Evolutionary conservation across 2,888 invertebrate genomes (phyloP).

Genomic region (Drosophila putrida): DNA sequence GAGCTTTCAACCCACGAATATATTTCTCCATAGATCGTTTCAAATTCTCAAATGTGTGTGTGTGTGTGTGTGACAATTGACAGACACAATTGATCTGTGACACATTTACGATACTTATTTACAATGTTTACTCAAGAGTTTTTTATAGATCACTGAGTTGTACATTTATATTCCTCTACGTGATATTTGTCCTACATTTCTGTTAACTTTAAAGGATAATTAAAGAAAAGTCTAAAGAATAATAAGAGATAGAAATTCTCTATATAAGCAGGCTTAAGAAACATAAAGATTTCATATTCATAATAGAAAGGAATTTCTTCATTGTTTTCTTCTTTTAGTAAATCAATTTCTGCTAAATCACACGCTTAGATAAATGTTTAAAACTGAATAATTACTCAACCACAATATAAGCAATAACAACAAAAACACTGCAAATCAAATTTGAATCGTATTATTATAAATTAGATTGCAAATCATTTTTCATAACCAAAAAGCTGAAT

Average conservation of each 20-base stretch:
- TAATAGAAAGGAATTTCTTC: background rate
- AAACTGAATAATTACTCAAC: slow-evolving; percentile 20
- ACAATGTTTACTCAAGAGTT: slow-evolving; percentile 21
- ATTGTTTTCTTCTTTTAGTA: background rate
- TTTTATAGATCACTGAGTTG: background rate
- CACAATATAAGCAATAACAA: slow-evolving; percentile 27
- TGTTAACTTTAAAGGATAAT: background rate
- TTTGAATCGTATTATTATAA: slow-evolving; percentile 58
- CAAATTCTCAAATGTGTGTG: slow-evolving; percentile 14
- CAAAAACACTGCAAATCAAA: slow-evolving; percentile 35
- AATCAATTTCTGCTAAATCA: slow-evolving; percentile 38
- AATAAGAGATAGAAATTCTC: too few species aligned
- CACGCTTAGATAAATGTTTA: slow-evolving; percentile 31
- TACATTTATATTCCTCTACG: background rate
- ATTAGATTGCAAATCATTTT: slow-evolving; percentile 67
- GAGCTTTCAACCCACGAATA: slow-evolving; percentile 32
- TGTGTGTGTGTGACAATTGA: slow-evolving; percentile 35
- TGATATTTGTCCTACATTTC: background rate
- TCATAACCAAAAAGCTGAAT: slow-evolving; percentile 46
- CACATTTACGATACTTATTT: slow-evolving; percentile 44
- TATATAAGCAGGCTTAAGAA: too few species aligned
- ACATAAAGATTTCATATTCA: background rate
- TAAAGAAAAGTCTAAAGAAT: background rate
- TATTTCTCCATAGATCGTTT: slow-evolving; percentile 12
- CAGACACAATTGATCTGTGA: slow-evolving; percentile 60